phyloP scores from a whole-genome alignment of 2,888 invertebrate genomes.

The Hirtodrosophila duncani region DNA sequence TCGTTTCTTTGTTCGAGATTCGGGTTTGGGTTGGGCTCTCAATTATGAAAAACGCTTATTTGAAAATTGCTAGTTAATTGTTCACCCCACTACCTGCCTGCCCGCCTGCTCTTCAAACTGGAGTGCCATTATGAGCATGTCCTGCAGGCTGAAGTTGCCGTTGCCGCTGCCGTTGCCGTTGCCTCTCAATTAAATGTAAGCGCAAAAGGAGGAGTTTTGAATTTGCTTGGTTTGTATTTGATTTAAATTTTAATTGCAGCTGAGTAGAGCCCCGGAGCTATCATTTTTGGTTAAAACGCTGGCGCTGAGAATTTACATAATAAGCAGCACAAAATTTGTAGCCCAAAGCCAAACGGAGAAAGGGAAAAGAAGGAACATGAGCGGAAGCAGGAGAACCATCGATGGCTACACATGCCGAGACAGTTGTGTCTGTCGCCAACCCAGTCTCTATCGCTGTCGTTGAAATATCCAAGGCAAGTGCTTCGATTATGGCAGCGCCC shows the following conservation, averaged over 20 bases:
- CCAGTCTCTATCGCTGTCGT: too few relatives aligned
- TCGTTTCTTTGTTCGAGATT: slow-evolving; percentile 37
- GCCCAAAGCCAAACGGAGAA: slow-evolving; percentile 17
- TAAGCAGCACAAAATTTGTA: slow-evolving; percentile 55
- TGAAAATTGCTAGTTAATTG: slow-evolving; percentile 71
- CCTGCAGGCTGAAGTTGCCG: slow-evolving; percentile 38
- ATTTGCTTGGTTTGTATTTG: slow-evolving; percentile 55
- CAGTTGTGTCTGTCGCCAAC: too few relatives aligned
- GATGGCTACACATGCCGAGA: slow-evolving; percentile 54
- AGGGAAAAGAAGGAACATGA: background rate
- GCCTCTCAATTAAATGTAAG: too few relatives aligned
- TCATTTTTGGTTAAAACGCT: slow-evolving; percentile 41
- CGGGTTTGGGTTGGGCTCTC: slow-evolving; percentile 35
- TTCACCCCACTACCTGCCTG: slow-evolving; percentile 17
- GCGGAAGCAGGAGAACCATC: slow-evolving; percentile 1
- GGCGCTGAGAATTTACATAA: slow-evolving; percentile 63
- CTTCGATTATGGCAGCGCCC: slow-evolving; percentile 57
- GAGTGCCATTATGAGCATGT: slow-evolving; percentile 49
- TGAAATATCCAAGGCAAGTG: slow-evolving; percentile 46
- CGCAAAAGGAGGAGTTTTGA: slow-evolving; percentile 55
- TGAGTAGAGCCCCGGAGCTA: slow-evolving; percentile 49
- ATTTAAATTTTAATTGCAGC: slow-evolving; percentile 70
- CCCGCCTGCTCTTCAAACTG: too few relatives aligned
- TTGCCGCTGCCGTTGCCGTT: too few relatives aligned
- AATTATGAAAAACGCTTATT: slow-evolving; percentile 69